Evolutionary conservation across 2,888 invertebrate species (phyloP), one percentile per base, ranked within the genome.

Genomic region (Acleris emargana): DNA sequence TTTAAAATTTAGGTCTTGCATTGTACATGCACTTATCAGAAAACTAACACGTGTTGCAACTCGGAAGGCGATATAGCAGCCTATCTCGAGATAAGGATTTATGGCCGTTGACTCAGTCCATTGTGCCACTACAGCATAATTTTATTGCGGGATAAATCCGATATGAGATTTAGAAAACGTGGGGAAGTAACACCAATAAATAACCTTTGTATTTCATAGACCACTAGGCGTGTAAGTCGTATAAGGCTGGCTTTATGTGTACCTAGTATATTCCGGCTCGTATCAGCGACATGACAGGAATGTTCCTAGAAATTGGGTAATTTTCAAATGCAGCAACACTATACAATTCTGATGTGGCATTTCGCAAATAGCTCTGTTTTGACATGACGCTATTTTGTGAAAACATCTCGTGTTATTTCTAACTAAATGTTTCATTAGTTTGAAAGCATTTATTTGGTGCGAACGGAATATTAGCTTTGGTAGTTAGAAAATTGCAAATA

Each of bases 51-150:
- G 60, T 64, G 59, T 58, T 64, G 60, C 57, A 64, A 68, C 38
- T 60, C 49, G 47, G 70, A 68, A 71, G 68, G 69, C 69, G 71
- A 73, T 77, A 76, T 77, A 75, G 75, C 72, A 71, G 77, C 78
- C 82, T 82, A 84, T 83, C 82, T 77, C 62, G 32, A 75, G 82
- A 84, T 85, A 84, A 83, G 74, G 73, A 79, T 80, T 84, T 82
- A 83, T 80, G 75, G 68, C 75, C 51, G 28, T 43, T 51, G 53
- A 64, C 53, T 64, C 53, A 61, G 38, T 57, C 51, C 47, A 66
- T 57, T 61, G 55, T 57, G 38, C 50, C 45, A 58, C 59, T 54
- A 54, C 54, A 38, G 43, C 54, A 60, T 60, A 64, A 60, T 64
- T 59, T 64, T 55, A 64, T 54, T 60, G 54, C 64, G 25, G 25